These are phyloP conservation scores for Lichenostomus cassidix DNA, from an alignment of 2,113 vertebrate species.

Conservation along the genomic window DNA sequence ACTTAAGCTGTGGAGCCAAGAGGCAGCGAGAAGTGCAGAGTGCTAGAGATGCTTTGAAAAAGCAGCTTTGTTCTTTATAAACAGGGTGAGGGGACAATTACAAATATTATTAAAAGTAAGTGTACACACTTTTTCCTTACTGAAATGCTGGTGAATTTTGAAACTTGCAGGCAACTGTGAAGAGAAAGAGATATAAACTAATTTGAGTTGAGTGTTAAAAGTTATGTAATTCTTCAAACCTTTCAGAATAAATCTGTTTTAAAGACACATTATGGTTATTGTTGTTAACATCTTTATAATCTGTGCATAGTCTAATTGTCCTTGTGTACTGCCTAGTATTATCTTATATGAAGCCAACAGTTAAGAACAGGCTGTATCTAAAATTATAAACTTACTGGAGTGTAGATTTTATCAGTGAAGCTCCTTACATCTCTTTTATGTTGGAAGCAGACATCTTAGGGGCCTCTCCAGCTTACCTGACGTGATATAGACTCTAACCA, in stretches of 20 bases:
- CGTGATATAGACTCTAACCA: background rate
- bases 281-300: background rate
- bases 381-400: background rate
- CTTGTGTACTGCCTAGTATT: background rate
- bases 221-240: background rate
- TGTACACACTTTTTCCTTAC: background rate
- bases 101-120: background rate
- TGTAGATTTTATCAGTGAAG: background rate
- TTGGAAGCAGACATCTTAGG: background rate
- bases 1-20: background rate
- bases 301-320: background rate
- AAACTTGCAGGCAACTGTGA: background rate
- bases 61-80: background rate
- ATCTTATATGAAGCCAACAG: conserved; percentile 12
- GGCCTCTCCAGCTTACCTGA: background rate
- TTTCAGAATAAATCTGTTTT: background rate
- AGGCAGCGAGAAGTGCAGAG: background rate
- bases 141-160: background rate
- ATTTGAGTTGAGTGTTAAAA: background rate
- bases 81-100: background rate
- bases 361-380: conserved; percentile 38
- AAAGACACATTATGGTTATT: background rate
- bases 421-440: background rate
- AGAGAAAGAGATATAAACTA: background rate
- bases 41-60: background rate